Evolutionary conservation across 2,113 vertebrate species (phyloP).

Genomic region (Brienomyrus brachyistius): DNA sequence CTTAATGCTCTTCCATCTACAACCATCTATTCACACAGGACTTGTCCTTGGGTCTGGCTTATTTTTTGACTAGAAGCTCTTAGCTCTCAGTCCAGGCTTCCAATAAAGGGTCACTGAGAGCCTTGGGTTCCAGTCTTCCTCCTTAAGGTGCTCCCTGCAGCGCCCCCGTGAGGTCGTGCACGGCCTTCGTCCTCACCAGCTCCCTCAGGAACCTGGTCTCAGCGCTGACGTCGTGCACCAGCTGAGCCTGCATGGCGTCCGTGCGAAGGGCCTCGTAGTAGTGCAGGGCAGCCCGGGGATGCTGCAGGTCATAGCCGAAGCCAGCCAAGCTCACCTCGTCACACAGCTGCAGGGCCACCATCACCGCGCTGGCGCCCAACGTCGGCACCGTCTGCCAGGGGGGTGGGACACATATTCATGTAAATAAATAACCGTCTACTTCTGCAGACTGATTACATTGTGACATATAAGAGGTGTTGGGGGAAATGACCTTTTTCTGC

Average conservation of each 20-base stretch:
- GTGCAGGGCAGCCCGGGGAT: slow-evolving; percentile 57
- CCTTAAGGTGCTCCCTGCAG: slow-evolving; percentile 34
- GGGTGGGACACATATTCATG: not conserved
- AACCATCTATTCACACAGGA: not conserved
- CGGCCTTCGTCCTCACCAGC: slow-evolving; percentile 52
- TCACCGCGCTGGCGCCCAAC: slow-evolving; percentile 54
- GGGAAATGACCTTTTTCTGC: slow-evolving; percentile 46
- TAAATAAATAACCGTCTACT: not conserved
- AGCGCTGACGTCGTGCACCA: slow-evolving; percentile 60
- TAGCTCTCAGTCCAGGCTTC: not conserved
- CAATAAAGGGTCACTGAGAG: not conserved
- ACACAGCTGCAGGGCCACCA: slow-evolving; percentile 64
- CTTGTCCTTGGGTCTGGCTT: not conserved
- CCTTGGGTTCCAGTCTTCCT: not conserved
- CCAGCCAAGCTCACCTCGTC: slow-evolving; percentile 69
- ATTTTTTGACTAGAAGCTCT: not conserved
- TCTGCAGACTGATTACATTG: not conserved
- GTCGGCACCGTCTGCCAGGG: slow-evolving; percentile 54
- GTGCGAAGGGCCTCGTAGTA: slow-evolving; percentile 62
- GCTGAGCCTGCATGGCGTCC: slow-evolving; percentile 55
- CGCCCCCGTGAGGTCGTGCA: slow-evolving; percentile 63
- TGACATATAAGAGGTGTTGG: not conserved
- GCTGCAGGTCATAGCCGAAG: slow-evolving; percentile 64
- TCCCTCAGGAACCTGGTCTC: slow-evolving; percentile 62
- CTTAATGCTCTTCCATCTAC: not conserved